phyloP scores from a whole-genome alignment of 2,113 vertebrate genomes.

The Circaetus gallicus region DNA sequence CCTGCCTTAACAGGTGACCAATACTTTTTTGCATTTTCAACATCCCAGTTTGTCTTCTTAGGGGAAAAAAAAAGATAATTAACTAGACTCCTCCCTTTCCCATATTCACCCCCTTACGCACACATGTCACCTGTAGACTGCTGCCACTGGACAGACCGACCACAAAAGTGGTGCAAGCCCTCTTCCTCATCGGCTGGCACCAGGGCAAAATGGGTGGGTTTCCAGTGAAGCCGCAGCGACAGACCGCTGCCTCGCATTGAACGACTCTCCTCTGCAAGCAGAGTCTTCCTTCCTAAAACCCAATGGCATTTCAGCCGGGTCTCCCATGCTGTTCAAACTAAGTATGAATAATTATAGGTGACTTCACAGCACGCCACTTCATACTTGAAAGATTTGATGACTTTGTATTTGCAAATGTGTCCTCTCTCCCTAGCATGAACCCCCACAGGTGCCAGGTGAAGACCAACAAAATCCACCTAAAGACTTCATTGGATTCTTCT shows the following conservation, averaged over 20 bases:
- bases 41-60: background rate
- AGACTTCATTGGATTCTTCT: background rate
- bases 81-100: background rate
- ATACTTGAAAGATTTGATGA: background rate
- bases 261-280: background rate
- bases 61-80: background rate
- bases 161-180: background rate
- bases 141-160: background rate
- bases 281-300: background rate
- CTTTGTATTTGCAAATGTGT: background rate
- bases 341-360: background rate
- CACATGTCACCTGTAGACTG: accelerated
- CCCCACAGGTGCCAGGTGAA: background rate
- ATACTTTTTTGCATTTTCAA: background rate
- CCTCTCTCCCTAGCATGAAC: background rate
- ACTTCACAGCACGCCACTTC: background rate
- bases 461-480: background rate
- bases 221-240: background rate
- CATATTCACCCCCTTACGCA: accelerated
- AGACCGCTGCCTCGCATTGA: accelerated
- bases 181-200: accelerated
- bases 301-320: accelerated
- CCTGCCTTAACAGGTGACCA: background rate
- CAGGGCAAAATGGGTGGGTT: background rate
- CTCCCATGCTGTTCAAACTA: background rate